A percentile compares a stretch with the other conserved stretches of the same genome.
These are phyloP conservation scores for Phycodurus eques DNA, from an alignment of 2,113 vertebrate genomes.

Conservation along the genomic window DNA sequence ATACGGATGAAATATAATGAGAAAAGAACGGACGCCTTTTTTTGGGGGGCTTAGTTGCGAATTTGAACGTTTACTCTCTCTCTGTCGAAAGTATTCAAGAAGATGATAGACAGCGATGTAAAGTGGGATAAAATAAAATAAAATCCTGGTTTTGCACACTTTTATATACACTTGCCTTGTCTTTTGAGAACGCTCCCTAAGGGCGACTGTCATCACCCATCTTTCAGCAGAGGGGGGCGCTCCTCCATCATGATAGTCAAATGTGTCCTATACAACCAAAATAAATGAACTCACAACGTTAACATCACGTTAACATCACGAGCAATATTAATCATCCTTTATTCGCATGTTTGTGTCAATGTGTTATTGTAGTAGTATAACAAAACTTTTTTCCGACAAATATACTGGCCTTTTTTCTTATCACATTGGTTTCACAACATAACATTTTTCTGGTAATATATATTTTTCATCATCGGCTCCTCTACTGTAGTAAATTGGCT, in stretches of 20 bases:
- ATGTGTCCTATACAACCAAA: neutral
- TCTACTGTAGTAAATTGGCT: neutral
- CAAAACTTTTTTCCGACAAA: neutral
- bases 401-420: no score
- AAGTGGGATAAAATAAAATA: conserved; percentile 64
- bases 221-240: conserved; percentile 55
- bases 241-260: conserved; percentile 17
- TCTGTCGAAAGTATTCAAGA: conserved; percentile 46
- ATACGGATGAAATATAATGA: conserved; percentile 55
- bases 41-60: conserved; percentile 32
- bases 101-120: conserved; percentile 34
- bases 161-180: conserved; percentile 54
- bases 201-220: neutral
- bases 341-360: neutral
- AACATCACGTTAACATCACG: neutral
- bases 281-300: neutral
- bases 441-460: no score
- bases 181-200: neutral
- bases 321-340: neutral
- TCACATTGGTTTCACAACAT: no score
- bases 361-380: neutral
- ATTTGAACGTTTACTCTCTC: conserved; percentile 40
- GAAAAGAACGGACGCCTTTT: conserved; percentile 42
- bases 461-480: no score
- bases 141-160: conserved; percentile 77